Evolutionary conservation across 2,113 vertebrate species (phyloP).

Genomic region (Chinchilla lanigera): DNA sequence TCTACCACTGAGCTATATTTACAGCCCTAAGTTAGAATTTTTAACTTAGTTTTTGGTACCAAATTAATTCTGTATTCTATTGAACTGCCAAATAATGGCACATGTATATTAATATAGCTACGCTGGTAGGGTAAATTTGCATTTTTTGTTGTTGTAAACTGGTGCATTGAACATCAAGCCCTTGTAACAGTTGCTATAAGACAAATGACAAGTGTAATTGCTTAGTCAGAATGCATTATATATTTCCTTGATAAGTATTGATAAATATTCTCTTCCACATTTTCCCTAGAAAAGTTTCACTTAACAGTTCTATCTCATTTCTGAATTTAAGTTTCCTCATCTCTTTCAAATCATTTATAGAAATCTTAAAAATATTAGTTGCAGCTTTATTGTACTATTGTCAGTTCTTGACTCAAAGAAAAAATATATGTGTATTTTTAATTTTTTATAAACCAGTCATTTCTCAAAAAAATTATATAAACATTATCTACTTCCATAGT

Average conservation of each 20-base stretch:
- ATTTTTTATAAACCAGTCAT: constrained; percentile 10
- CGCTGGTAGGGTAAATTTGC: neutral
- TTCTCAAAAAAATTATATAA: neutral
- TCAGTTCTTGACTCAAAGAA: constrained; percentile 16
- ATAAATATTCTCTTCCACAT: neutral
- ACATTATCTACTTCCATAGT: neutral
- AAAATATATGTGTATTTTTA: neutral
- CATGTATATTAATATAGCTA: constrained; percentile 13
- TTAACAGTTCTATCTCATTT: constrained; percentile 12
- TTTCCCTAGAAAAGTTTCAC: neutral
- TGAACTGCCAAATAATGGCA: neutral
- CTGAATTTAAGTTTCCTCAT: neutral
- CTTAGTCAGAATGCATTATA: neutral
- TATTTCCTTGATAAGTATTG: neutral
- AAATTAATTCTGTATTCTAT: constrained; percentile 6
- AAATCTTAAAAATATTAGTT: neutral
- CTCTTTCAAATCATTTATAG: constrained; percentile 11
- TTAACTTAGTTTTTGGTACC: neutral
- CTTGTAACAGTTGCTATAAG: neutral
- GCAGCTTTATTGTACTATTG: neutral
- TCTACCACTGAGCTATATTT: neutral
- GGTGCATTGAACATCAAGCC: neutral
- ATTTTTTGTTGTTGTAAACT: neutral
- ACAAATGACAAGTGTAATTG: constrained; percentile 30
- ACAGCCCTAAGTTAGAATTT: constrained; percentile 25